These are phyloP conservation scores for Atrina japonica DNA, from an alignment of 2,888 invertebrate species.

Conservation along the genomic window DNA sequence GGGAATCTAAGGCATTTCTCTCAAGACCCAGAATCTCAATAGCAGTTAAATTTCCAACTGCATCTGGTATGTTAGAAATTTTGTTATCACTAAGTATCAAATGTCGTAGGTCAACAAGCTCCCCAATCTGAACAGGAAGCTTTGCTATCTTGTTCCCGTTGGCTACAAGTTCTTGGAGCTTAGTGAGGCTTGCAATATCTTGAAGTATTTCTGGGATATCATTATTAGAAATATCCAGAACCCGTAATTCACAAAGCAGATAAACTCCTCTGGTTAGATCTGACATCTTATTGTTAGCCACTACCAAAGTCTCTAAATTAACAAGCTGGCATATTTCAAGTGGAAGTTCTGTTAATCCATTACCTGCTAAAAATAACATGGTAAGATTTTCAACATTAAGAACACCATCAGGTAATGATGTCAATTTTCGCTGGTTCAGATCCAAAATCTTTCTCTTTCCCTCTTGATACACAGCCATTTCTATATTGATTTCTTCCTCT, in stretches of 20 bases:
- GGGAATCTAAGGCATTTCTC: slow-evolving; percentile 70
- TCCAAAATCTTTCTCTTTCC: slow-evolving; percentile 63
- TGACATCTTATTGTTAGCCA: slow-evolving; percentile 66
- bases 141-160: slow-evolving; percentile 66
- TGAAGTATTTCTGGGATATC: slow-evolving; percentile 65
- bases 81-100: slow-evolving; percentile 72
- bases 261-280: slow-evolving; percentile 61
- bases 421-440: slow-evolving; percentile 54
- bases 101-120: slow-evolving; percentile 59
- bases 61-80: slow-evolving; percentile 66
- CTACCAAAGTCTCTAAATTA: slow-evolving; percentile 64
- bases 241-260: slow-evolving; percentile 59
- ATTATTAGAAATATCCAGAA: slow-evolving; percentile 74
- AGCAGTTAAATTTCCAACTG: slow-evolving; percentile 63
- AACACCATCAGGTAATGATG: slow-evolving; percentile 57
- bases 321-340: slow-evolving; percentile 62
- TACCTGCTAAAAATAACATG: slow-evolving; percentile 68
- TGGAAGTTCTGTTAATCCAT: slow-evolving; percentile 69
- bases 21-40: slow-evolving; percentile 72
- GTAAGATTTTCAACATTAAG: slow-evolving; percentile 62
- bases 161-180: slow-evolving; percentile 64
- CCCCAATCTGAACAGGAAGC: slow-evolving; percentile 68
- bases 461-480: slow-evolving; percentile 54
- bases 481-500: slow-evolving; percentile 53
- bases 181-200: slow-evolving; percentile 60